phyloP scores from a whole-genome alignment of 2,113 vertebrate species.

The Anguilla rostrata region DNA sequence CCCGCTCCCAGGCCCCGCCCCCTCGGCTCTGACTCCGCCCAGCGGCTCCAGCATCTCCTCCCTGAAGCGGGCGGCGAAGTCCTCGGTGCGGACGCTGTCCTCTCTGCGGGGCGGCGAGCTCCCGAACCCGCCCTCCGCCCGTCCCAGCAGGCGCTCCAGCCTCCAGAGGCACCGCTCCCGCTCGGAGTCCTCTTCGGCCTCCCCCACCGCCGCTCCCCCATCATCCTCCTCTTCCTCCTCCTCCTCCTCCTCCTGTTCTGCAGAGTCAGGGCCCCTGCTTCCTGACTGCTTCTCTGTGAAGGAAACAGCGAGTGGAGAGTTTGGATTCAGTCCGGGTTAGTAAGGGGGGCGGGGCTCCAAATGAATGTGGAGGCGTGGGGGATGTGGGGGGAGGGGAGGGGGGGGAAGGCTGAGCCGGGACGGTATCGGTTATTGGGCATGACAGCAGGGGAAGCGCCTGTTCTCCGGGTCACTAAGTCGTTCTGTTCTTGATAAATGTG shows the following conservation, averaged over 20 bases:
- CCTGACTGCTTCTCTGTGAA: constrained; percentile 29
- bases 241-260: neutral
- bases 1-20: neutral
- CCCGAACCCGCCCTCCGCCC: neutral
- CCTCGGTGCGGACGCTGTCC: constrained; percentile 75
- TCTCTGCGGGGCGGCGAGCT: constrained; percentile 54
- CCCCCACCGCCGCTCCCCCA: neutral
- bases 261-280: neutral
- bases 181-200: constrained; percentile 40
- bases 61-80: constrained; percentile 65
- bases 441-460: neutral
- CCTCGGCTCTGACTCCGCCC: neutral
- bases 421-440: neutral
- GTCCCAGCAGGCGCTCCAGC: constrained; percentile 56
- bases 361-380: neutral
- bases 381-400: too few species aligned
- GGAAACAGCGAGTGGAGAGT: constrained; percentile 25
- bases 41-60: constrained; percentile 62
- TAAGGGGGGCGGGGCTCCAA: neutral
- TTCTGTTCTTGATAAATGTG: neutral
- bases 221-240: constrained; percentile 6
- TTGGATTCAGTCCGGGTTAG: neutral
- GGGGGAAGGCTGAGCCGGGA: neutral
- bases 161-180: constrained; percentile 65
- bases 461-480: neutral